Evolutionary conservation across 2,888 invertebrate genomes (phyloP).

Genomic region (Acanthacorydalis orientalis): DNA sequence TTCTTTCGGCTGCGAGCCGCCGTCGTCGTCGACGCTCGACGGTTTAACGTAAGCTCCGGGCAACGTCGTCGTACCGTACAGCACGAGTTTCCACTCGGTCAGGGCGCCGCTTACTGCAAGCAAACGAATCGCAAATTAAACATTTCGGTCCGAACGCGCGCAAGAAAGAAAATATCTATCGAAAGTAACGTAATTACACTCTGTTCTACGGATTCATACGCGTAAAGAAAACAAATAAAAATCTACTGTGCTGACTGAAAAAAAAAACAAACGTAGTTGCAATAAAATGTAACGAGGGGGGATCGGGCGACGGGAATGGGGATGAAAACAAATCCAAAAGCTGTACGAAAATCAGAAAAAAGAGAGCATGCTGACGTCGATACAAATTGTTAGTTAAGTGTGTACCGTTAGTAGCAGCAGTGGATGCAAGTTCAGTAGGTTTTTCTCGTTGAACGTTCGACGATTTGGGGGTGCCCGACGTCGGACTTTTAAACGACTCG

Average conservation of each 20-base stretch:
- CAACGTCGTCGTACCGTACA: constrained; percentile 56
- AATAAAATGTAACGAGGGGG: constrained; percentile 6
- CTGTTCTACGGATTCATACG: too few species aligned
- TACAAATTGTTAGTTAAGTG: neutral
- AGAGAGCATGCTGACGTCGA: neutral
- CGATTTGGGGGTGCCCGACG: neutral
- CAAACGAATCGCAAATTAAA: constrained; percentile 5
- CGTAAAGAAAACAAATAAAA: too few species aligned
- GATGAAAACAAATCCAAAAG: constrained; percentile 13
- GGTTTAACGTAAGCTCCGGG: constrained; percentile 32
- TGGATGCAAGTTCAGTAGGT: neutral
- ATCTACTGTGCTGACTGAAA: too few species aligned
- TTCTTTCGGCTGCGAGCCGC: constrained; percentile 19
- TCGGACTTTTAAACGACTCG: neutral
- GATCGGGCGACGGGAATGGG: constrained; percentile 8
- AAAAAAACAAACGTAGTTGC: constrained; percentile 2
- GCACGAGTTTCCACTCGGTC: constrained; percentile 64
- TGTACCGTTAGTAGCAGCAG: constrained; percentile 1
- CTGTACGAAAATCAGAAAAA: constrained; percentile 17
- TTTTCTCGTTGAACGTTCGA: constrained; percentile 3
- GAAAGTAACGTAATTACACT: neutral
- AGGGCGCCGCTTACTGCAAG: constrained; percentile 34
- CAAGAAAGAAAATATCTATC: neutral
- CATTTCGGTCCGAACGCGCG: neutral
- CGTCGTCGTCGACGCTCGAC: constrained; percentile 8